Evolutionary conservation across 2,797 vertebrate genomes (phyloP), one percentile per base, ranked within the genome.

Genomic region (Cyprinella venusta): DNA sequence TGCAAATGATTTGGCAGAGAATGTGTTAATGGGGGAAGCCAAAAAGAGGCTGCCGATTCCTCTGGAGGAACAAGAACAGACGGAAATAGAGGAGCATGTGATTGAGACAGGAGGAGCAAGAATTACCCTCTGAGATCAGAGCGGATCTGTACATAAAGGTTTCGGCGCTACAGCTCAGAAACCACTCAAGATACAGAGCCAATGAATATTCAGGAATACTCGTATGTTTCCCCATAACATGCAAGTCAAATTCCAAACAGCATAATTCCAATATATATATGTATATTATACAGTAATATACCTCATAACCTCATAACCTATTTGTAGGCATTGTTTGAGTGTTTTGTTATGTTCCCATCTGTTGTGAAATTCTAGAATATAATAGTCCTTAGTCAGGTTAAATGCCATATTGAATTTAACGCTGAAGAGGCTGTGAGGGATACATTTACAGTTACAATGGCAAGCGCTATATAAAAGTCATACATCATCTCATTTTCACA

Each of bases 11-110:
- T 83, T 75, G 76, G 50, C 50, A 70, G 52, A 45, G 33, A 65
- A n/a, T 65, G 80, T 75, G 71, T 82, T 75, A 76, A 76, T 6
- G 16, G 61, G 70, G 71, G 30, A 82, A 80, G 71, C 71, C 81
- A 83, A 74, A 75, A 76, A 74, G 70, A 63, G 48, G 45, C 52
- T 75, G 63, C 40, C n/a, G 61, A 64, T 71, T 74, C 54, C 69
- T 56, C 75, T 69, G 24, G 30, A 80, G 70, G 30, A 56, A 52
- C 33, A 64, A 15, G 24, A 50, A n/a, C 33, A 16, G 64, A 76
- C 19, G 4, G 30, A 80, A 69, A 83, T 79, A 83, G 70, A 12
- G 24, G 1, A 74, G 36, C 80, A 85, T 82, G 76, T 67, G 63
- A 68, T 70, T 59, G 42, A 75, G 40, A 74, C 61, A 64, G 72